Evolutionary conservation across 1,140 invertebrate genomes (phyloP), one percentile per base, ranked within the genome.

Genomic region (Drosophila funebris): DNA sequence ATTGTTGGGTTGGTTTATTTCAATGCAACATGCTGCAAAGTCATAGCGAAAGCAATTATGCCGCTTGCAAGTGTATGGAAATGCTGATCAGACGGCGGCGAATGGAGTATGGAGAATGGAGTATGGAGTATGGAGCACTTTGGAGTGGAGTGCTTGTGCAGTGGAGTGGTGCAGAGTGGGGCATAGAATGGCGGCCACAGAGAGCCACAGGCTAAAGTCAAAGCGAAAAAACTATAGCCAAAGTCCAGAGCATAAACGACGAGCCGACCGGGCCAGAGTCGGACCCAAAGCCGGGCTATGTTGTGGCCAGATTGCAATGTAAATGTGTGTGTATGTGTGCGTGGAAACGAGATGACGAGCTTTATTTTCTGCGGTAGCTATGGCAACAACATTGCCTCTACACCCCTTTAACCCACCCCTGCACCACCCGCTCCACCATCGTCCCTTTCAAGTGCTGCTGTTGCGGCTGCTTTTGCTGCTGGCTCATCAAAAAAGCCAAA

Each of bases 401-500:
- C 41, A 27, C 39, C n/a, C 16, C 41, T 41, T 14, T 43, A 22
- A 22, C 18, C 67, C 53, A 39, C 8, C 18, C 7, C 18, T 56
- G 43, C 63, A 24, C 2, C 73, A 63, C 60, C 78, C 63, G 18
- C 56, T 20, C 67, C 14, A 22, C 43, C 20, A 58, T 24, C 24
- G 62, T 64, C 83, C 63, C 80, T 84, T 75, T 78, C 81, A 74
- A 87, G 82, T 64, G 56, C 27, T 57, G 39, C n/a, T 66, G 50
- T 3, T 60, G 50, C 20, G 58, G 68, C 16, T 66, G 53, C 20
- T 64, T 54, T 29, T 68, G 52, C 20, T 76, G 41, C 81, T 85
- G 81, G 82, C 82, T 85, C 82, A 85, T 85, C 82, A 85, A 85
- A 85, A 83, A 85, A 85, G 82, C 82, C 82, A 85, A 85, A 85